A percentile compares a stretch with the other conserved stretches of the same genome.
These are phyloP conservation scores for Hyposoter didymator DNA, from an alignment of 2,888 invertebrate genomes.

Conservation along the genomic window DNA sequence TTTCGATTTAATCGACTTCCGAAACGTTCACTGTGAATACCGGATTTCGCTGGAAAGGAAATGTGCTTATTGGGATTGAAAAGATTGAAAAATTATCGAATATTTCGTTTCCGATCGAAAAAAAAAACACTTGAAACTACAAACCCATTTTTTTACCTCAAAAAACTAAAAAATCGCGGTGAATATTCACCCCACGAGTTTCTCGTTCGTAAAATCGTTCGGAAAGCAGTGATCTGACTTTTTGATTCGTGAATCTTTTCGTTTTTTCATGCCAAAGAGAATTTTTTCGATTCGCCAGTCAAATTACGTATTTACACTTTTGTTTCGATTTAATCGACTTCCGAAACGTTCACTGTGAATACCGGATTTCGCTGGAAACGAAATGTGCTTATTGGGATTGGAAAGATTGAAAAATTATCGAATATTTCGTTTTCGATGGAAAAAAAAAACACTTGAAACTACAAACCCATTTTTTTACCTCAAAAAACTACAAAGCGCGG, in stretches of 20 bases:
- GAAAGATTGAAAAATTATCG: not conserved
- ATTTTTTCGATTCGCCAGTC: not conserved
- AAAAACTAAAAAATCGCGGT: too few species aligned
- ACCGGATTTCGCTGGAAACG: not conserved
- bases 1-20: not conserved
- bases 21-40: not conserved
- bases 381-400: not conserved
- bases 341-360: not conserved
- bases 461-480: too few species aligned
- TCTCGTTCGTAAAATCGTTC: too few species aligned
- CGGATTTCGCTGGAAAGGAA: not conserved
- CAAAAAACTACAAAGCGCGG: too few species aligned
- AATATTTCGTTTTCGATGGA: not conserved
- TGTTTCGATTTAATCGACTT: not conserved
- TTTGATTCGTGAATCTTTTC: too few species aligned
- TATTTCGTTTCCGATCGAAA: not conserved
- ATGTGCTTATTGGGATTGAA: not conserved
- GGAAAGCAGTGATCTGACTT: too few species aligned
- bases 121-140: not conserved
- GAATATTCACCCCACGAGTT: too few species aligned
- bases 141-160: too few species aligned
- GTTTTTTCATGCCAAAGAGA: too few species aligned
- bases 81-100: not conserved
- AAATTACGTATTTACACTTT: constrained; percentile 24
- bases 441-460: not conserved